A percentile compares a stretch with the other conserved stretches of the same genome.
These are phyloP conservation scores for Candidula unifasciata DNA, from an alignment of 2,888 invertebrate genomes.

Conservation along the genomic window DNA sequence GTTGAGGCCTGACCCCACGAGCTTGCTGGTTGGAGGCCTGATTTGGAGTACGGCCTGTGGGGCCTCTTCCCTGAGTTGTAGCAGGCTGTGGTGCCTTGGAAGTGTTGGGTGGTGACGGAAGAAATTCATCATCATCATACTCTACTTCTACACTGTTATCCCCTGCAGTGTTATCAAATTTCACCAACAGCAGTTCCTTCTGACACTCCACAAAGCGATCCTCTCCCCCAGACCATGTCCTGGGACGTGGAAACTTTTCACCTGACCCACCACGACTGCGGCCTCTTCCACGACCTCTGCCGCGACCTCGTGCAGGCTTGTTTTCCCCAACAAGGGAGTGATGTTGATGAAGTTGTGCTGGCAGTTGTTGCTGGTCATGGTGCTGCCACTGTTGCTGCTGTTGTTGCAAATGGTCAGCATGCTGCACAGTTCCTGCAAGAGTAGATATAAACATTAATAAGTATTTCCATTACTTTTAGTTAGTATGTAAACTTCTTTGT, in stretches of 20 bases:
- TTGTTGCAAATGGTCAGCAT: constrained; percentile 4
- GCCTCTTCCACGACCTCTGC: constrained; percentile 63
- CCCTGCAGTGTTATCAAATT: constrained; percentile 72
- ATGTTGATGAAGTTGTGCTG: constrained; percentile 1
- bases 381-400: constrained; percentile 19
- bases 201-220: constrained; percentile 71
- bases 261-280: constrained; percentile 65
- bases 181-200: constrained; percentile 71
- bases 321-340: constrained; percentile 30
- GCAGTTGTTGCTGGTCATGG: constrained; percentile 23
- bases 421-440: constrained; percentile 38
- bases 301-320: constrained; percentile 53
- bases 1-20: constrained; percentile 27
- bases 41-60: constrained; percentile 47
- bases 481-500: background rate
- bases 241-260: constrained; percentile 62
- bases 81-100: constrained; percentile 25
- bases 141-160: constrained; percentile 68
- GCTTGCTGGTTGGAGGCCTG: constrained; percentile 25
- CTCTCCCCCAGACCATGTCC: constrained; percentile 69
- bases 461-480: background rate
- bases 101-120: constrained; percentile 49
- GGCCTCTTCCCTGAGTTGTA: constrained; percentile 43
- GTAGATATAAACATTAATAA: background rate
- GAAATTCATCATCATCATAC: constrained; percentile 61